These are phyloP conservation scores for Acanthosepion pharaonis DNA, from an alignment of 2,888 invertebrate species.

Conservation along the genomic window DNA sequence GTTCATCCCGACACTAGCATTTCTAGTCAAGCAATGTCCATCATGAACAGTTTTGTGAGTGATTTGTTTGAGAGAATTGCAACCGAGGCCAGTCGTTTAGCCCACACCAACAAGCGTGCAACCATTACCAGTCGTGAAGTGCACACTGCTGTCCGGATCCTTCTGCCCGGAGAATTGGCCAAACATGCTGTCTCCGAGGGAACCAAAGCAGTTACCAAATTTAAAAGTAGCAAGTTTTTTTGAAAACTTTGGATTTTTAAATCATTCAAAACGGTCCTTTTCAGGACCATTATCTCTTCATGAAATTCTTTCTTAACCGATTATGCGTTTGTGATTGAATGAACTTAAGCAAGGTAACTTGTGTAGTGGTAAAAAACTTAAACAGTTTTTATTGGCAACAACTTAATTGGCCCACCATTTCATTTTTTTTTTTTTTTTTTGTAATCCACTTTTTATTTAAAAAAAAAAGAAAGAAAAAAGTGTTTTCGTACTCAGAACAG, in stretches of 20 bases:
- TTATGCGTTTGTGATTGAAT: not conserved
- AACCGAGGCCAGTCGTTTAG: not conserved
- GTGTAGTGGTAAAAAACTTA: no score
- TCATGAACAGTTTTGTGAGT: not conserved
- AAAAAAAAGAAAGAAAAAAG: no score
- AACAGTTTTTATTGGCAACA: no score
- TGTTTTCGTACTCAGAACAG: no score
- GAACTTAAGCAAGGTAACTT: no score
- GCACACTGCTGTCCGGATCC: not conserved
- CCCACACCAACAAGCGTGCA: not conserved
- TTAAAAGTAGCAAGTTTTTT: not conserved
- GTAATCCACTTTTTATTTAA: no score
- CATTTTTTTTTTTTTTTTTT: no score
- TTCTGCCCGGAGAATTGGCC: not conserved
- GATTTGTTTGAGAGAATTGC: not conserved
- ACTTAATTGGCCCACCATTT: no score
- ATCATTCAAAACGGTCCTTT: not conserved
- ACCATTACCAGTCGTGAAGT: not conserved
- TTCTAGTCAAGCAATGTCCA: not conserved
- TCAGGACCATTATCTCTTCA: not conserved
- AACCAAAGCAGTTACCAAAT: not conserved
- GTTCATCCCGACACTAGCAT: not conserved
- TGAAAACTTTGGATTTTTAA: not conserved
- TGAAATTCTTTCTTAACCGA: not conserved
- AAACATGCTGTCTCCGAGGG: conserved; percentile 5